Evolutionary conservation across 2,113 vertebrate species (phyloP).

Genomic region (Budorcas taxicolor): DNA sequence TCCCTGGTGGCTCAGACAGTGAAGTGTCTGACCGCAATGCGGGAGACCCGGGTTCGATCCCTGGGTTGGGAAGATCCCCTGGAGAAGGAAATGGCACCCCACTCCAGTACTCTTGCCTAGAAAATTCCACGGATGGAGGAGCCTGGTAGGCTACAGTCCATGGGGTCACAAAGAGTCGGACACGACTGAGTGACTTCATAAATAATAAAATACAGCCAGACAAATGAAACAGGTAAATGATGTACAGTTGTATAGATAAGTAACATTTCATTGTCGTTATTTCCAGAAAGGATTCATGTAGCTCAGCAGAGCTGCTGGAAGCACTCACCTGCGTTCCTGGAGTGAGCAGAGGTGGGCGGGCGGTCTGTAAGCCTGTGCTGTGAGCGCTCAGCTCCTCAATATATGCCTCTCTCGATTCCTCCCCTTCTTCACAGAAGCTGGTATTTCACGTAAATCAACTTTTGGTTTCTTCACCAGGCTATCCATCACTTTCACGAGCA

Average conservation of each 20-base stretch:
- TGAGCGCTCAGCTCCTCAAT: background rate
- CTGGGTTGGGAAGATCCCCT: too few species aligned
- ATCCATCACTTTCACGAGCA: rapidly evolving
- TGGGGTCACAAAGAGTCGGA: too few species aligned
- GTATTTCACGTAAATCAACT: background rate
- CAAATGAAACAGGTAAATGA: background rate
- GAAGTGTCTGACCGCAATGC: too few species aligned
- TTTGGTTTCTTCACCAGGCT: background rate
- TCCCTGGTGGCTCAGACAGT: too few species aligned
- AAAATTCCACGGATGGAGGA: too few species aligned
- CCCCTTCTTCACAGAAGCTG: background rate
- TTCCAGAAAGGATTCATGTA: background rate
- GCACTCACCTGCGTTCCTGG: background rate
- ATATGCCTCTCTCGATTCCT: background rate
- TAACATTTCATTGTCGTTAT: background rate
- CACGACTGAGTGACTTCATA: too few species aligned
- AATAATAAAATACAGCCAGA: background rate
- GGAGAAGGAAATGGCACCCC: too few species aligned
- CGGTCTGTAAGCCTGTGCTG: background rate
- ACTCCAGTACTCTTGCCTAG: too few species aligned
- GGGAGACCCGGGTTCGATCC: too few species aligned
- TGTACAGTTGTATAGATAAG: background rate
- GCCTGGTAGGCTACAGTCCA: too few species aligned
- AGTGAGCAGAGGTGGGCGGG: background rate
- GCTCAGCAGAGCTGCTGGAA: background rate